These are phyloP conservation scores for Brevimyrus niger DNA, from an alignment of 2,113 vertebrate species.

Conservation along the genomic window DNA sequence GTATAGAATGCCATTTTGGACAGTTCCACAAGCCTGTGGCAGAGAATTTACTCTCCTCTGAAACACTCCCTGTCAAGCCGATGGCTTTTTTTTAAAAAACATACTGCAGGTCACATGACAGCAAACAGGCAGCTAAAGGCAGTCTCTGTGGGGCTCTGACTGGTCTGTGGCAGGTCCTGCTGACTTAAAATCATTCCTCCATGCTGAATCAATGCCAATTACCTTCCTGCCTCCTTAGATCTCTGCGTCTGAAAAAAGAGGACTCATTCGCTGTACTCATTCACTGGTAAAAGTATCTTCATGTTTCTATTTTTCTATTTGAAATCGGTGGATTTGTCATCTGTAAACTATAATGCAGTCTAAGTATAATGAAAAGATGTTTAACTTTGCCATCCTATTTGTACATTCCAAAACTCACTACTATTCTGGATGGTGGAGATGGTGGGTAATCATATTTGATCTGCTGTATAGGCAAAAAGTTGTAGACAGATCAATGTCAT, in stretches of 20 bases:
- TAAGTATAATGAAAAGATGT: not conserved
- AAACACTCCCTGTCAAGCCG: not conserved
- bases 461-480: not conserved
- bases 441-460: not conserved
- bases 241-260: not conserved
- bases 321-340: not conserved
- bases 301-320: slow-evolving; percentile 3
- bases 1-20: not conserved
- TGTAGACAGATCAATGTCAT: not conserved
- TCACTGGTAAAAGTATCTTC: not conserved
- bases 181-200: not conserved
- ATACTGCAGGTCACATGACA: not conserved
- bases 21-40: not conserved
- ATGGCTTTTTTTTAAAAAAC: not conserved
- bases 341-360: not conserved
- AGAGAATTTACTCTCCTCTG: not conserved
- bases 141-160: not conserved
- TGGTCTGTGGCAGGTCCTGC: not conserved
- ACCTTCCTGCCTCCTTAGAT: not conserved
- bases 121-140: not conserved
- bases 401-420: not conserved
- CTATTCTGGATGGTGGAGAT: not conserved
- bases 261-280: not conserved
- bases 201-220: not conserved
- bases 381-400: not conserved